Percentiles rank a stretch among this genome's conserved stretches.
These are phyloP conservation scores for Aphidius ervi DNA, from an alignment of 1,140 invertebrate species.

Conservation along the genomic window DNA sequence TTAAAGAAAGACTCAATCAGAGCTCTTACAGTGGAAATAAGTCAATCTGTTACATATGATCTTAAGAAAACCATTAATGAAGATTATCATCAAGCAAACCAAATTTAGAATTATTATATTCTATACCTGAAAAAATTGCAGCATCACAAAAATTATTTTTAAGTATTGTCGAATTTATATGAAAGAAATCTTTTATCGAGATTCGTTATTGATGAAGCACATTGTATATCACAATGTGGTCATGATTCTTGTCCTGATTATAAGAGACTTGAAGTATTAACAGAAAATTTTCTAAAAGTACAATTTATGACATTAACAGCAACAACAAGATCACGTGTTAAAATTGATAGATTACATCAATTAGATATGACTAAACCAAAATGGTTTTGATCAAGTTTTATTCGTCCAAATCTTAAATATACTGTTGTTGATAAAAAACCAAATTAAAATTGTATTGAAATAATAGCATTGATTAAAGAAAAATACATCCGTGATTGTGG, in stretches of 20 bases:
- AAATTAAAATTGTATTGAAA: slow-evolving; percentile 60
- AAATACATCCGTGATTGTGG: slow-evolving; percentile 69
- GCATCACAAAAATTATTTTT: slow-evolving; percentile 65
- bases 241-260: slow-evolving; percentile 97
- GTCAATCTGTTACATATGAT: too few relatives aligned
- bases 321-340: slow-evolving; percentile 87
- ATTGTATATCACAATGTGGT: slow-evolving; percentile 97
- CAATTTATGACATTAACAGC: slow-evolving; percentile 92
- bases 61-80: too few relatives aligned
- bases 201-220: slow-evolving; percentile 92
- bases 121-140: slow-evolving; percentile 93
- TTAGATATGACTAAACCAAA: slow-evolving; percentile 75
- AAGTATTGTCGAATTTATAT: slow-evolving; percentile 54
- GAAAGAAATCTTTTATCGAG: slow-evolving; percentile 54
- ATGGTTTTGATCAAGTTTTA: slow-evolving; percentile 85
- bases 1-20: too few relatives aligned
- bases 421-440: slow-evolving; percentile 73
- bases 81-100: slow-evolving; percentile 60
- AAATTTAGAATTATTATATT: slow-evolving; percentile 82
- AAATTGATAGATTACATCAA: slow-evolving; percentile 86
- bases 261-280: slow-evolving; percentile 74
- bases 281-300: slow-evolving; percentile 65
- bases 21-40: too few relatives aligned
- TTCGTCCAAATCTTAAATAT: slow-evolving; percentile 90
- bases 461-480: slow-evolving; percentile 70